Percentiles rank a stretch among this genome's conserved stretches.
phyloP scores from a whole-genome alignment of 2,888 invertebrate genomes.

The Leptopilina syphax region DNA sequence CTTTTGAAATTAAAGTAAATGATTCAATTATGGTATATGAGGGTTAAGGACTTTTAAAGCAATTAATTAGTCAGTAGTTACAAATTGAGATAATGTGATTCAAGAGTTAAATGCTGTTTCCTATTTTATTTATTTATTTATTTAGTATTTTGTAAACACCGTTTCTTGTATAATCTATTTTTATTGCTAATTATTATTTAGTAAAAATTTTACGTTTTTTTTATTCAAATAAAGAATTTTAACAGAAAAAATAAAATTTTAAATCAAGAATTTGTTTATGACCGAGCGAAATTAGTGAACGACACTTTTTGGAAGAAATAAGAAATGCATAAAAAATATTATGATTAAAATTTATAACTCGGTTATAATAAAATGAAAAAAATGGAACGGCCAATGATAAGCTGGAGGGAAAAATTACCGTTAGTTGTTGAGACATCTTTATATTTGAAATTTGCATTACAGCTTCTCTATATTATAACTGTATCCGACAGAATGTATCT shows the following conservation, averaged over 20 bases:
- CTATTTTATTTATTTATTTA: not conserved
- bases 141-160: too few relatives aligned
- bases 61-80: not conserved
- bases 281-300: too few relatives aligned
- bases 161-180: too few relatives aligned
- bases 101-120: not conserved
- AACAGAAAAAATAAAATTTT: too few relatives aligned
- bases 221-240: too few relatives aligned
- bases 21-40: not conserved
- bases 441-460: slow-evolving; percentile 19
- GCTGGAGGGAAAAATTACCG: not conserved
- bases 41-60: not conserved
- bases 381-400: not conserved
- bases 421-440: slow-evolving; percentile 17
- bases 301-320: not conserved
- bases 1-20: not conserved
- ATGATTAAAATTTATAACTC: slow-evolving; percentile 9
- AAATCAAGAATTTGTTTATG: too few relatives aligned
- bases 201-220: too few relatives aligned
- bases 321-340: not conserved
- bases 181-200: too few relatives aligned
- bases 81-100: not conserved
- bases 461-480: not conserved
- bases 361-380: not conserved
- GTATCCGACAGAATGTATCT: slow-evolving; percentile 8